Evolutionary conservation across 2,888 invertebrate genomes (phyloP).

Genomic region (Cephonodes hylas): DNA sequence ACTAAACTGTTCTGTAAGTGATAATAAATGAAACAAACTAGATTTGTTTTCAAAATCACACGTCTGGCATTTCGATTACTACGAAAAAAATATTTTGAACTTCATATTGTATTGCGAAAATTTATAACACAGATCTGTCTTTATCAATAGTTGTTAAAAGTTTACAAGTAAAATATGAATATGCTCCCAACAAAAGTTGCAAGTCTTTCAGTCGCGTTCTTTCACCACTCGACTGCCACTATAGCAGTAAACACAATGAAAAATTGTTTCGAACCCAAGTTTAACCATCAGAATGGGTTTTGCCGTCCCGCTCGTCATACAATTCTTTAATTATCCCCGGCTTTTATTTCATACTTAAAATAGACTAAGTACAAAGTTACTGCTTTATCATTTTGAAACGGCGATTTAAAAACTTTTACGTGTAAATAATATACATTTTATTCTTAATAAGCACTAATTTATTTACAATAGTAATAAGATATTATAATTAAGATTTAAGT

Average conservation of each 20-base stretch:
- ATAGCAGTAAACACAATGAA: neutral
- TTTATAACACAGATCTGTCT: neutral
- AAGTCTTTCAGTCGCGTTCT: neutral
- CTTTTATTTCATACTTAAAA: neutral
- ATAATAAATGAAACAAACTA: too few relatives aligned
- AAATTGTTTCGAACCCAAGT: neutral
- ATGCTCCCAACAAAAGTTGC: neutral
- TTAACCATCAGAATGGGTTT: neutral
- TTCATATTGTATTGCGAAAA: neutral
- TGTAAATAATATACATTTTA: neutral
- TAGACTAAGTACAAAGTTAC: neutral
- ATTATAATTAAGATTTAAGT: too few relatives aligned
- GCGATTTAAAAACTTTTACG: neutral
- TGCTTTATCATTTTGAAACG: neutral
- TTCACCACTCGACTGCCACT: neutral
- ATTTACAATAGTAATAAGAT: too few relatives aligned
- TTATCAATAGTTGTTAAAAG: neutral
- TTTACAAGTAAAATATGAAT: neutral
- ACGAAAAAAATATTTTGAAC: too few relatives aligned
- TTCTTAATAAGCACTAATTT: too few relatives aligned
- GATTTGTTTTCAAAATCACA: too few relatives aligned
- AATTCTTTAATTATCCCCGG: neutral
- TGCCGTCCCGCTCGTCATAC: neutral
- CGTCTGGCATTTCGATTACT: too few relatives aligned
- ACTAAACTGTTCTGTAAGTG: too few relatives aligned